Percentiles rank a stretch among this genome's conserved stretches.
These are phyloP conservation scores for Tachina lurida DNA, from an alignment of 2,888 invertebrate genomes.

Conservation along the genomic window DNA sequence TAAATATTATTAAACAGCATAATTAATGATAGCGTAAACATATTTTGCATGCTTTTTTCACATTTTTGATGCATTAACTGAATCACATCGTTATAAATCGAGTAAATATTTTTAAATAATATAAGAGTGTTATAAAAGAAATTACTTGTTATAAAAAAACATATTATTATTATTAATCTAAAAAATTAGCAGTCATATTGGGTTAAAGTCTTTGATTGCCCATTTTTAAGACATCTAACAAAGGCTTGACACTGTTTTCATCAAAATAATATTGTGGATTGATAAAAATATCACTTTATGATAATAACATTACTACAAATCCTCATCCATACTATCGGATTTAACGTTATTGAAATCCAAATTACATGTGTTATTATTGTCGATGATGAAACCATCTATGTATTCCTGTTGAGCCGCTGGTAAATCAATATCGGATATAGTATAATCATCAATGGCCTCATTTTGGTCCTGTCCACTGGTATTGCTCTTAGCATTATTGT, in stretches of 20 bases:
- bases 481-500: slow-evolving; percentile 16
- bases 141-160: background rate
- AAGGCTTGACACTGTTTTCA: slow-evolving; percentile 43
- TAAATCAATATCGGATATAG: slow-evolving; percentile 61
- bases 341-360: slow-evolving; percentile 82
- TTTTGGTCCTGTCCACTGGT: slow-evolving; percentile 32
- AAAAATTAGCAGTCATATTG: slow-evolving; percentile 46
- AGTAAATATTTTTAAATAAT: slow-evolving; percentile 16
- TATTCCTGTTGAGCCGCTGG: slow-evolving; percentile 47
- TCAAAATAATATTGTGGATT: slow-evolving; percentile 10
- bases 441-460: slow-evolving; percentile 42
- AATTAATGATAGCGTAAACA: slow-evolving; percentile 40
- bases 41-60: slow-evolving; percentile 15
- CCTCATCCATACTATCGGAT: slow-evolving; percentile 81
- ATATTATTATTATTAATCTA: slow-evolving; percentile 27
- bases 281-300: slow-evolving; percentile 7
- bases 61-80: slow-evolving; percentile 32
- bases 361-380: slow-evolving; percentile 81
- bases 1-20: slow-evolving; percentile 32
- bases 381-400: slow-evolving; percentile 77
- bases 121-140: slow-evolving; percentile 43
- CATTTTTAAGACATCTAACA: slow-evolving; percentile 37
- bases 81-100: slow-evolving; percentile 48
- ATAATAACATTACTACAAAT: slow-evolving; percentile 76
- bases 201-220: slow-evolving; percentile 7